Base-by-base conservation (phyloP, 2,888 invertebrate species). In the Panzeria rudis region DNA sequence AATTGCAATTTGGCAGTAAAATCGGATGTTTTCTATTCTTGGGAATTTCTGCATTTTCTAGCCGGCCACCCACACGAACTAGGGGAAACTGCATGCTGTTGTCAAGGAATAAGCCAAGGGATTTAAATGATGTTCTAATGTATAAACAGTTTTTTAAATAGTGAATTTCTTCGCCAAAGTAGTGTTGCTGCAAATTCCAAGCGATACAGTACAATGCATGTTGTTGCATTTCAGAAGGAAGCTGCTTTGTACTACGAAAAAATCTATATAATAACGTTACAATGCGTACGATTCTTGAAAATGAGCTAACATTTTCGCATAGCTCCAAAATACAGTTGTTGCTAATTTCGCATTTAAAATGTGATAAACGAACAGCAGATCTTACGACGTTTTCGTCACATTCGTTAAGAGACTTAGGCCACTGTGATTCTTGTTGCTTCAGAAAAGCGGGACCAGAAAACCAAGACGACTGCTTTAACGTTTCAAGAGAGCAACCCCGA, bases 41-140 rank as follows among this genome's bases (percentile, higher is more conserved):
- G 8, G 68, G 17, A 3, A 85, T 50, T 8, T 78, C 25, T 61
- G 62, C 62, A 11, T 41, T 59, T 32, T 83, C 77, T 7, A 84
- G 23, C 4, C 83, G 72, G 7, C 77, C 84, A 20, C 84, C 87
- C 8, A 84, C 86, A 41, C 68, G 23, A 52, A 52, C 6, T 32
- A 68, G 20, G 0, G 25, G 17, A 17, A 50, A 68, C 9, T 32
- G 4, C 11, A 13, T 68, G 29, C 17, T 20, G 2, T 47, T 50
- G 20, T 68, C 68, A 9, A 68, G 5, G 11, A 68, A 68, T 20
- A 68, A 17, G 0, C 68, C 50, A 68, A 50, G 68, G 11, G 68
- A 68, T n/a, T 68, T 68, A 17, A 68, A 50, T 9, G 68, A 68
- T 50, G 68, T 68, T 68, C 29, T 68, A 13, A 68, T 50, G 8